phyloP scores from a whole-genome alignment of 2,113 vertebrate species.

The Entosphenus tridentatus region DNA sequence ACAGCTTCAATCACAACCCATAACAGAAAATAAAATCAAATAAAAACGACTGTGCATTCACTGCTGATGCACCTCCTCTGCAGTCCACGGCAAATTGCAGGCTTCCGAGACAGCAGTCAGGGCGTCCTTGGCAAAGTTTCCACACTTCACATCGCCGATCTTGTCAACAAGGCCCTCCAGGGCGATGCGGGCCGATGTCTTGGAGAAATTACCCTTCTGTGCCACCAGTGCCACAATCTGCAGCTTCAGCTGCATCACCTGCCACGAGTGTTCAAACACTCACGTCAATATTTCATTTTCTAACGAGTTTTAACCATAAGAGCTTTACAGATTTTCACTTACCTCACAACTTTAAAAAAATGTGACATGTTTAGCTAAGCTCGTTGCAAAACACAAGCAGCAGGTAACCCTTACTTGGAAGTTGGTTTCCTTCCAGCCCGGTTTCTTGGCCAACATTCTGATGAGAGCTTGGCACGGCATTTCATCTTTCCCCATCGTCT shows the following conservation, averaged over 20 bases:
- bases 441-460: conserved; percentile 87
- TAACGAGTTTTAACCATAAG: neutral
- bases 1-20: neutral
- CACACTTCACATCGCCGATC: conserved; percentile 80
- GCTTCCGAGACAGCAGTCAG: conserved; percentile 67
- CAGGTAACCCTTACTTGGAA: conserved; percentile 48
- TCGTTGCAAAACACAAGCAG: too few species aligned
- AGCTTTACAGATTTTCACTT: neutral
- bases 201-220: conserved; percentile 70
- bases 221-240: conserved; percentile 62
- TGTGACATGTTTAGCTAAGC: too few species aligned
- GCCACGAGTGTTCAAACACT: conserved; percentile 6
- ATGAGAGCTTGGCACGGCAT: conserved; percentile 92
- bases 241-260: conserved; percentile 98
- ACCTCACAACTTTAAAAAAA: too few species aligned
- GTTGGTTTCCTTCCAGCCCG: conserved; percentile 96
- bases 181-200: conserved; percentile 62
- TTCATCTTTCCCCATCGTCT: conserved; percentile 50
- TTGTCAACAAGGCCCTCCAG: conserved; percentile 85
- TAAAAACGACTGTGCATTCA: neutral
- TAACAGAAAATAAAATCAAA: neutral
- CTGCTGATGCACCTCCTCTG: conserved; percentile 55
- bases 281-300: neutral
- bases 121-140: conserved; percentile 65
- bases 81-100: conserved; percentile 69